A percentile compares a stretch with the other conserved stretches of the same genome.
Conservation (phyloP, 2,113 vertebrate species). For the Taxidea taxus region DNA sequence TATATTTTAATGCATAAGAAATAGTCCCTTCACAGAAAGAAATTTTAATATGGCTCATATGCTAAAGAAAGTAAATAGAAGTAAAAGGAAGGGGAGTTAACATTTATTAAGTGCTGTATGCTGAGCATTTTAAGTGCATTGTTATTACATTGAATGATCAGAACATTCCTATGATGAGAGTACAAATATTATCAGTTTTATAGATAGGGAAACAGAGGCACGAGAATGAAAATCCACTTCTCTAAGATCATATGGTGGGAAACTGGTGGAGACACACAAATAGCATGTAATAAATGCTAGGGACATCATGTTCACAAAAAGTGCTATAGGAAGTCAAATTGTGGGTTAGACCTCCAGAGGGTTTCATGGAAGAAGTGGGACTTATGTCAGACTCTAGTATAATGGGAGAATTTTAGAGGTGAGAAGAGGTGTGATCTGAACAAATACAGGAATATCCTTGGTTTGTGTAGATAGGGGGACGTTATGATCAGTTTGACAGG, state of each 20-base stretch:
- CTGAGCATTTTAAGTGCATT: not conserved
- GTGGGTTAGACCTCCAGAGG: not conserved
- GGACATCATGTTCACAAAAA: not conserved
- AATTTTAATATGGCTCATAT: not conserved
- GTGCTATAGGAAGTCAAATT: not conserved
- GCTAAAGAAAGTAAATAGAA: not conserved
- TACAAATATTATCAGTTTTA: not conserved
- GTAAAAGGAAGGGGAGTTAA: not conserved
- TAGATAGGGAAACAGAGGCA: not conserved
- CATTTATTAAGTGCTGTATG: not conserved
- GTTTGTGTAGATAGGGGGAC: not conserved
- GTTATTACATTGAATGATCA: not conserved
- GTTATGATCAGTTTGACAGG: not conserved
- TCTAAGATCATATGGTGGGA: not conserved
- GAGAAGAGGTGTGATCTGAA: not conserved
- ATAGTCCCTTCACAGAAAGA: not conserved
- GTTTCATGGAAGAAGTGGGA: not conserved
- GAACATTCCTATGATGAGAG: not conserved
- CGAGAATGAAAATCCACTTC: not conserved
- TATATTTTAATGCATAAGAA: not conserved
- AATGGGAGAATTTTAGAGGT: not conserved
- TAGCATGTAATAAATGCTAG: not conserved
- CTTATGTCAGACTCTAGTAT: not conserved
- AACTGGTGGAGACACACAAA: not conserved
- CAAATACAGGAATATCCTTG: not conserved